phyloP scores from a whole-genome alignment of 2,888 invertebrate genomes.

The Dioctria rufipes region DNA sequence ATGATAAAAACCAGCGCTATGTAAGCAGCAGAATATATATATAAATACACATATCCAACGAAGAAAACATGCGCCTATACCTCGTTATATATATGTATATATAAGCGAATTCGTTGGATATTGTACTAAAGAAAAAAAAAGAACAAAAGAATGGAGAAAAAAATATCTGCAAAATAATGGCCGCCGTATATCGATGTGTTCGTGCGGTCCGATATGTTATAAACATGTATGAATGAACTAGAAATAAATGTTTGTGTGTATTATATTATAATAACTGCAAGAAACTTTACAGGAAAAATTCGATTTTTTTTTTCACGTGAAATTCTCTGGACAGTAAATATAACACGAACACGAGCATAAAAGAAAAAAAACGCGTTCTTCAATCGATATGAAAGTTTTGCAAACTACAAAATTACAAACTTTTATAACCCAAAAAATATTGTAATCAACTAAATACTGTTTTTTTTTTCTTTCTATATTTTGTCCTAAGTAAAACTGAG shows the following conservation, averaged over 20 bases:
- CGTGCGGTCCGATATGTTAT: conserved; percentile 1
- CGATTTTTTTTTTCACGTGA: conserved; percentile 12
- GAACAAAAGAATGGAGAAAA: not conserved
- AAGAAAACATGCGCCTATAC: not conserved
- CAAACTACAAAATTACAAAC: not conserved
- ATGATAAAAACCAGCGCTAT: too few relatives aligned
- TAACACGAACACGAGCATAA: not conserved
- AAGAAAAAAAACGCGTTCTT: not conserved
- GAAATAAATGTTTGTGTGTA: not conserved
- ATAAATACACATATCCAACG: not conserved
- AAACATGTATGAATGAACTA: conserved; percentile 30
- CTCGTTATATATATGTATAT: too few relatives aligned
- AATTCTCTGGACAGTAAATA: not conserved
- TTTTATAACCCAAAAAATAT: not conserved
- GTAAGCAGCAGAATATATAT: not conserved
- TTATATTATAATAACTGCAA: conserved; percentile 10
- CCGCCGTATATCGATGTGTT: conserved; percentile 44
- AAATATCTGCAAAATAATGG: conserved; percentile 54
- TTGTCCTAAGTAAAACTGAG: not conserved
- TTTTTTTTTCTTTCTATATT: not conserved
- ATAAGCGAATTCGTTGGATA: not conserved
- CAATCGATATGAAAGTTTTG: conserved; percentile 8
- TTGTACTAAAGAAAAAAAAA: not conserved
- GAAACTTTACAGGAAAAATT: conserved; percentile 23
- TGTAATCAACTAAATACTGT: not conserved